These are phyloP conservation scores for Pelobates cultripes DNA, from an alignment of 2,797 vertebrate species.

Conservation along the genomic window DNA sequence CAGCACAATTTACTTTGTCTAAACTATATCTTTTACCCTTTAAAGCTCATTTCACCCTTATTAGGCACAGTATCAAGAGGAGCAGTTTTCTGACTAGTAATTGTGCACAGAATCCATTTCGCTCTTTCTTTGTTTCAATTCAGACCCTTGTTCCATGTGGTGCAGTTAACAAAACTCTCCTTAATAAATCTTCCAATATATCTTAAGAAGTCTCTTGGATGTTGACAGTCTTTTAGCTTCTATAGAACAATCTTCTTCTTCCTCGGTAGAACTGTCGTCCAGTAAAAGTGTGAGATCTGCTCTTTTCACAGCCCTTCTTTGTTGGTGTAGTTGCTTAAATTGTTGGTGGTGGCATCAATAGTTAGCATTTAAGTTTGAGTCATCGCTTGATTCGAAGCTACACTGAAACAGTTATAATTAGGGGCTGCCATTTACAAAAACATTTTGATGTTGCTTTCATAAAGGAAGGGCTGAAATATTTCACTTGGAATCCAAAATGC, in stretches of 20 bases:
- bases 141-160: too few species aligned
- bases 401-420: constrained; percentile 9
- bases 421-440: background rate
- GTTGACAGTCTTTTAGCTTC: background rate
- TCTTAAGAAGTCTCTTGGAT: background rate
- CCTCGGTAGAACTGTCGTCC: background rate
- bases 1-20: background rate
- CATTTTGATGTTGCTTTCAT: constrained; percentile 18
- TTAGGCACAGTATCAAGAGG: background rate
- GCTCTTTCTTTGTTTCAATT: too few species aligned
- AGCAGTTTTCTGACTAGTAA: too few species aligned
- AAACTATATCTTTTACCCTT: background rate
- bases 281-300: background rate
- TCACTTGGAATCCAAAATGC: too few species aligned
- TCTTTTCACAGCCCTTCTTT: background rate
- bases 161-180: too few species aligned
- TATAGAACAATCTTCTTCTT: too few species aligned
- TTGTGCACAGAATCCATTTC: too few species aligned
- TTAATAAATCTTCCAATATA: too few species aligned
- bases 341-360: background rate
- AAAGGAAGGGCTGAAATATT: background rate
- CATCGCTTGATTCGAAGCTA: background rate
- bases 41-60: background rate
- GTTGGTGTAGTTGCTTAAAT: background rate
- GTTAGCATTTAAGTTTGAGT: background rate